A percentile compares a stretch with the other conserved stretches of the same genome.
These are phyloP conservation scores for Atherix ibis DNA, from an alignment of 2,888 invertebrate species.

Conservation along the genomic window DNA sequence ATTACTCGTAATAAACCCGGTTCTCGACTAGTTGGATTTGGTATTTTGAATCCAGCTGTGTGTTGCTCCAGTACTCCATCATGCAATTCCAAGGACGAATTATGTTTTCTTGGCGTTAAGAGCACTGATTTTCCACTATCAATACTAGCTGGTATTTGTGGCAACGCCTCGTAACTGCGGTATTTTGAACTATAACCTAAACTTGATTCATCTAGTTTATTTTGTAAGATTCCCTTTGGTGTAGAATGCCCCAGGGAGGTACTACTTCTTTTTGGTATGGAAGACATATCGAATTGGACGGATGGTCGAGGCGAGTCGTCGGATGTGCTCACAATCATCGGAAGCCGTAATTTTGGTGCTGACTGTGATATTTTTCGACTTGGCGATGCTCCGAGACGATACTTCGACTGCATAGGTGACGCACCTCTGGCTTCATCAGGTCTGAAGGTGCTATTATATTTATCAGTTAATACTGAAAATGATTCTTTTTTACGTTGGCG, in stretches of 20 bases:
- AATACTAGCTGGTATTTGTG: conserved; percentile 9
- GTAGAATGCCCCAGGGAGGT: conserved; percentile 17
- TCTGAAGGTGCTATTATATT: conserved; percentile 36
- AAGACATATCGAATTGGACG: conserved; percentile 29
- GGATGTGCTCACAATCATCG: conserved; percentile 22
- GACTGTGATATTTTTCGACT: conserved; percentile 36
- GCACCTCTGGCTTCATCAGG: too few species aligned
- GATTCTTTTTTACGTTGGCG: conserved; percentile 48
- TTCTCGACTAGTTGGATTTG: conserved; percentile 29
- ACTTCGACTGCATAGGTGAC: too few species aligned
- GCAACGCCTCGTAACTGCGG: not conserved
- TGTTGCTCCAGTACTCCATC: not conserved
- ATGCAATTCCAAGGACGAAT: conserved; percentile 20
- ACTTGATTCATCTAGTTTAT: conserved; percentile 5
- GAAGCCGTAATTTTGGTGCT: conserved; percentile 42
- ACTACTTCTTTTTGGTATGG: conserved; percentile 13
- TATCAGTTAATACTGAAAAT: conserved; percentile 51
- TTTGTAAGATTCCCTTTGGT: conserved; percentile 26
- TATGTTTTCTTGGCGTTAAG: conserved; percentile 17
- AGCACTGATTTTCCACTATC: not conserved
- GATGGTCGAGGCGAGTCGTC: conserved; percentile 29
- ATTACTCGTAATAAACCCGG: conserved; percentile 25
- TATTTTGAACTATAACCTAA: too few species aligned
- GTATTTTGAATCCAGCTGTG: too few species aligned
- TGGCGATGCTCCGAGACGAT: too few species aligned